A percentile compares a stretch with the other conserved stretches of the same genome.
These are phyloP conservation scores for Zoanthus gigantus DNA, from an alignment of 92 coral and sea anemone genomes.

Conservation along the genomic window DNA sequence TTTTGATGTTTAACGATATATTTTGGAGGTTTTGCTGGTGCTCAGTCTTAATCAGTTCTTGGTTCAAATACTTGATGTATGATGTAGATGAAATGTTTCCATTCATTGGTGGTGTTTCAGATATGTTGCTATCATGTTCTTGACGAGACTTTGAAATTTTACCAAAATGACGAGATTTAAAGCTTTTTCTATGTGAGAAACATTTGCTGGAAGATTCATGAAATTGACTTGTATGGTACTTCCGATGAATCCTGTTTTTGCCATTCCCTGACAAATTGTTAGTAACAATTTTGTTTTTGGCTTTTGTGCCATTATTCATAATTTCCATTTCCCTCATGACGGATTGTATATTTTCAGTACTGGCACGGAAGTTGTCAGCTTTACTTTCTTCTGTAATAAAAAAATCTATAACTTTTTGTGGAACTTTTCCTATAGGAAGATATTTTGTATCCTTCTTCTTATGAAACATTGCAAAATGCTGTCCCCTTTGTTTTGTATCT, in stretches of 20 bases:
- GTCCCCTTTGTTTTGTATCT: neutral
- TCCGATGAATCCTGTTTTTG: neutral
- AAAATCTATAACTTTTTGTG: neutral
- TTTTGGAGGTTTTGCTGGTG: neutral
- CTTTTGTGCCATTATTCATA: neutral
- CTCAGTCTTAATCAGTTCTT: neutral
- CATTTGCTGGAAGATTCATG: neutral
- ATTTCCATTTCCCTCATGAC: neutral
- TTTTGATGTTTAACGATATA: neutral
- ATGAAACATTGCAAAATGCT: neutral
- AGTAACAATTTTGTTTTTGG: neutral
- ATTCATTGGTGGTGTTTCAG: neutral
- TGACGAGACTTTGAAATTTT: neutral
- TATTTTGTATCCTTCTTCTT: neutral
- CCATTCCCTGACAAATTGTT: neutral
- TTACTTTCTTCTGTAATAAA: neutral
- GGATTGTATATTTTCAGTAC: neutral
- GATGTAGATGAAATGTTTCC: neutral
- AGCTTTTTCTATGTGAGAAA: neutral
- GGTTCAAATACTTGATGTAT: neutral
- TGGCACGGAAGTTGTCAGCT: neutral
- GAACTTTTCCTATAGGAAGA: neutral
- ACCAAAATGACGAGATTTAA: neutral
- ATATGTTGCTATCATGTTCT: neutral
- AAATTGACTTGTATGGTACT: neutral